phyloP scores from a whole-genome alignment of 2,888 invertebrate genomes.

The Amphipoea lucens region DNA sequence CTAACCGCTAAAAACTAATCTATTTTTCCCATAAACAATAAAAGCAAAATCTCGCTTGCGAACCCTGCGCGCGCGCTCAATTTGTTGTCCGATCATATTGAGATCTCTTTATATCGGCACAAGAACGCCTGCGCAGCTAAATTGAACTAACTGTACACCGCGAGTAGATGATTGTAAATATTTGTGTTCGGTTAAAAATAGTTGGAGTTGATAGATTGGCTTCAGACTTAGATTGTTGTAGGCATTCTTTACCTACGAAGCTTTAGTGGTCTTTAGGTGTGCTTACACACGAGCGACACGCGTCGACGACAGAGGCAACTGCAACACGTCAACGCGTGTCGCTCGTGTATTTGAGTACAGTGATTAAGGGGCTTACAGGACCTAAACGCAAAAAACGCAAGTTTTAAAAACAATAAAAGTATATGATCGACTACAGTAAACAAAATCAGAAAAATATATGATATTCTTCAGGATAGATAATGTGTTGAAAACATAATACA shows the following conservation, averaged over 20 bases:
- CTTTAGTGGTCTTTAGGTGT: neutral
- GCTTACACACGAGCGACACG: neutral
- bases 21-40: slow-evolving; percentile 63
- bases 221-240: neutral
- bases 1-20: slow-evolving; percentile 58
- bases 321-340: no score
- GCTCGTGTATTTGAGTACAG: no score
- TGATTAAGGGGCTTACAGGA: no score
- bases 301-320: no score
- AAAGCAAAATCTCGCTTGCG: slow-evolving; percentile 53
- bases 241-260: slow-evolving; percentile 5
- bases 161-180: slow-evolving; percentile 63
- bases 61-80: slow-evolving; percentile 71
- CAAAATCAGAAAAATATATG: no score
- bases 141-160: slow-evolving; percentile 84
- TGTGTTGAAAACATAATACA: no score
- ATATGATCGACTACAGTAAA: no score
- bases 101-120: slow-evolving; percentile 78
- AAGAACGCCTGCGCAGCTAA: slow-evolving; percentile 70
- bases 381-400: no score
- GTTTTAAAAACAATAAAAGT: no score
- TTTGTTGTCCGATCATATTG: slow-evolving; percentile 81
- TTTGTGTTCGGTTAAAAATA: slow-evolving; percentile 63
- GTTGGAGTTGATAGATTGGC: slow-evolving; percentile 48
- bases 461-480: no score